Conservation (phyloP, 2,113 vertebrate genomes). For the Willisornis vidua region DNA sequence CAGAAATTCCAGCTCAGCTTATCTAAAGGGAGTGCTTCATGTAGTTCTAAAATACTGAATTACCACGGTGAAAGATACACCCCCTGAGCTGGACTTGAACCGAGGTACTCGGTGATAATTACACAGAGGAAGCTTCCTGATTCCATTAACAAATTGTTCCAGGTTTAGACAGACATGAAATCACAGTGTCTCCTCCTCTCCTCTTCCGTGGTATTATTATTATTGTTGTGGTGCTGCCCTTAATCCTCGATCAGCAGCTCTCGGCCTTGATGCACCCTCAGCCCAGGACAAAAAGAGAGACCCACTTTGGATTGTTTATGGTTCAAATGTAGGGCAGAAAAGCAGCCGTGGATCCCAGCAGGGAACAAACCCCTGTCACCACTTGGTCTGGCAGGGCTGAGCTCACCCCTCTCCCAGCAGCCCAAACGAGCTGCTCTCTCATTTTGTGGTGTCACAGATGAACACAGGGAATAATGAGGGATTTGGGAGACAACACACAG, state of each 20-base stretch:
- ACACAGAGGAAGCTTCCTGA: conserved; percentile 2
- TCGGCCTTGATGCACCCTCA: background rate
- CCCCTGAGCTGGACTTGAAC: background rate
- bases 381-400: background rate
- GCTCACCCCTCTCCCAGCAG: background rate
- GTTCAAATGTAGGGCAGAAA: background rate
- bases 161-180: conserved; percentile 3
- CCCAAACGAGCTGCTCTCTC: background rate
- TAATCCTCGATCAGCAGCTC: background rate
- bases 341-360: background rate
- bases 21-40: background rate
- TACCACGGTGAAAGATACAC: background rate
- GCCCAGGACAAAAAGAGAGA: background rate
- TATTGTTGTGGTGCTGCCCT: background rate
- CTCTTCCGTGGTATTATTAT: background rate
- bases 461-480: background rate
- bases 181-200: background rate
- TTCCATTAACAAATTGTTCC: conserved; percentile 37
- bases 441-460: background rate
- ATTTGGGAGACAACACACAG: background rate
- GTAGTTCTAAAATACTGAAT: background rate
- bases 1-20: background rate
- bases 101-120: background rate
- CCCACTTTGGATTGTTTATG: background rate
- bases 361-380: background rate